These are phyloP conservation scores for Pteromalus puparum DNA, from an alignment of 1,140 invertebrate species.

Conservation along the genomic window DNA sequence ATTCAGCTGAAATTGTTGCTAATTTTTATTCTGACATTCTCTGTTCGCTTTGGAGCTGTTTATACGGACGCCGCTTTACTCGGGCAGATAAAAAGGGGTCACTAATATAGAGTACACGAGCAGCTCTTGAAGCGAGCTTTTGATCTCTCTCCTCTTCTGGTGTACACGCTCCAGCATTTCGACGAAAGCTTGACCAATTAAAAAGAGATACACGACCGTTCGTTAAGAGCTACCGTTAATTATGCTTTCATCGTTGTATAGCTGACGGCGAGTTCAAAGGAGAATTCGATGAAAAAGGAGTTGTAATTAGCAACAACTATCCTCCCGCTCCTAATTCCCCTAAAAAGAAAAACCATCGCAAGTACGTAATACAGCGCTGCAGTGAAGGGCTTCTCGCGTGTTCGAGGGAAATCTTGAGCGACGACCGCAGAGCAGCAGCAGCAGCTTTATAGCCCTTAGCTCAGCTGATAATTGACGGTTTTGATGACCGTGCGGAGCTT, in stretches of 20 bases:
- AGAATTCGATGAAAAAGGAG: background rate
- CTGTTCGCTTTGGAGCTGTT: no score
- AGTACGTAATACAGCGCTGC: background rate
- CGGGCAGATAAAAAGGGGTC: slow-evolving; percentile 4
- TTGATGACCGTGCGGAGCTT: slow-evolving; percentile 1
- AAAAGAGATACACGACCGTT: slow-evolving; percentile 15
- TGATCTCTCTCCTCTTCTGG: background rate
- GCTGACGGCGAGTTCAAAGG: background rate
- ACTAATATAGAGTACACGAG: background rate
- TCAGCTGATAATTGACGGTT: slow-evolving; percentile 41
- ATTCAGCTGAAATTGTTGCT: no score
- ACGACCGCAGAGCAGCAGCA: no score
- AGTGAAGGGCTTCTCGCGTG: slow-evolving; percentile 1
- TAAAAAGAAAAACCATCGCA: background rate
- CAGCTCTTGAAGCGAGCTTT: slow-evolving; percentile 11
- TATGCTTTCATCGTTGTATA: background rate
- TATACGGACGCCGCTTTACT: background rate
- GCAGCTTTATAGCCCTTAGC: background rate
- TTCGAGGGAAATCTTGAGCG: background rate
- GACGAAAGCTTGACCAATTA: slow-evolving; percentile 30
- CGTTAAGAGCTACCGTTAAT: background rate
- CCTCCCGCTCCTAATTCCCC: background rate
- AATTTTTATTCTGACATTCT: no score
- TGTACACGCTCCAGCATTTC: background rate
- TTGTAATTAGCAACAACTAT: background rate